A percentile compares a stretch with the other conserved stretches of the same genome.
Conservation (phyloP, 30 jellyfish, hydroid and myxozoan species). For the Aurelia sp. region DNA sequence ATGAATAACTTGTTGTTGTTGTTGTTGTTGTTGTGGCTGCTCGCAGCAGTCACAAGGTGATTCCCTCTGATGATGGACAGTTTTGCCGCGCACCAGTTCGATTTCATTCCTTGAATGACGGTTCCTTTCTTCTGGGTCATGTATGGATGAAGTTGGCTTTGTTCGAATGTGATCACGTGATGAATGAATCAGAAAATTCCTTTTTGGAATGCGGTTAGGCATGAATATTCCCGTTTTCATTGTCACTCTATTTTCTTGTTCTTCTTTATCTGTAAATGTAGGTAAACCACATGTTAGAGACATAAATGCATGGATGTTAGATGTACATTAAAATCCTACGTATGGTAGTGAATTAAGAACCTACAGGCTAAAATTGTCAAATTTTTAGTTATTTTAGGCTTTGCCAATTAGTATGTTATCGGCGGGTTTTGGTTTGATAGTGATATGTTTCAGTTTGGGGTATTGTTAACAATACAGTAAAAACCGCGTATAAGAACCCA, state of each 20-base stretch:
- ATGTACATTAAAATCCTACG: not conserved
- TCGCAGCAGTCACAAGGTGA: constrained; percentile 1
- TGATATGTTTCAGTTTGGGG: not conserved
- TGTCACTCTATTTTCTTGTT: not conserved
- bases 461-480: too few species aligned
- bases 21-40: not conserved
- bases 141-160: not conserved
- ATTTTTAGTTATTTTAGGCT: too few species aligned
- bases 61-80: not conserved
- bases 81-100: not conserved
- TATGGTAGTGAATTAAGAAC: too few species aligned
- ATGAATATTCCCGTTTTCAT: constrained; percentile 47
- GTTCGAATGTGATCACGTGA: not conserved
- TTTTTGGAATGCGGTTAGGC: constrained; percentile 18
- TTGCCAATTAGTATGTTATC: too few species aligned
- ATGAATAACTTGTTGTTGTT: not conserved
- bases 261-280: not conserved
- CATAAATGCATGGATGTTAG: too few species aligned
- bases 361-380: too few species aligned
- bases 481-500: too few species aligned
- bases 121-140: not conserved
- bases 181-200: not conserved
- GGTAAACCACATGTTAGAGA: not conserved
- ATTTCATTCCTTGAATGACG: too few species aligned
- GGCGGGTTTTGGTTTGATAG: not conserved